These are phyloP conservation scores for Brachionus koreanus DNA, from an alignment of 1,140 invertebrate species.

Conservation along the genomic window DNA sequence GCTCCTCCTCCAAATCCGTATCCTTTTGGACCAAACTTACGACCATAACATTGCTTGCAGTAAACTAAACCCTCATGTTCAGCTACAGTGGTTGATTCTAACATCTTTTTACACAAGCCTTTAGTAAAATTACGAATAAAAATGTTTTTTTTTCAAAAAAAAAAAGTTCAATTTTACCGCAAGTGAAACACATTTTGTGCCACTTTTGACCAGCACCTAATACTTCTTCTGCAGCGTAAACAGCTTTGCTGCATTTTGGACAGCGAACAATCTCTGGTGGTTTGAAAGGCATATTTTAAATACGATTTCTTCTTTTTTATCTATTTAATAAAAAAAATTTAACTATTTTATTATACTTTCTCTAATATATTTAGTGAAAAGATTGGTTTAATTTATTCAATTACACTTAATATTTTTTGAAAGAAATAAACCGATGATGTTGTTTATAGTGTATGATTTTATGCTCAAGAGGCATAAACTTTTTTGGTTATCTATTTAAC, in stretches of 20 bases:
- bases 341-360: neutral
- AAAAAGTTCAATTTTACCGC: slow-evolving; percentile 70
- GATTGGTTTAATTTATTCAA: neutral
- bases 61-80: slow-evolving; percentile 90
- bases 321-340: neutral
- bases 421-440: neutral
- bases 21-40: slow-evolving; percentile 87
- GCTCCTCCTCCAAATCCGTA: slow-evolving; percentile 96
- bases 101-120: slow-evolving; percentile 75
- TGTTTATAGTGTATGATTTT: neutral
- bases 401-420: neutral
- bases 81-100: slow-evolving; percentile 84
- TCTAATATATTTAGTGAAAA: neutral
- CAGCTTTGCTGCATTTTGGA: slow-evolving; percentile 94
- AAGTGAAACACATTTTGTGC: slow-evolving; percentile 99
- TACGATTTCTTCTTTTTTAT: neutral
- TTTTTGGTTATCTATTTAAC: neutral
- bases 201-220: slow-evolving; percentile 93
- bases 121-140: neutral
- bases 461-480: neutral
- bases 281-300: slow-evolving; percentile 43
- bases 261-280: slow-evolving; percentile 60
- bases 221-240: slow-evolving; percentile 96
- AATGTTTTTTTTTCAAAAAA: neutral
- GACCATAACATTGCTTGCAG: slow-evolving; percentile 85